A percentile compares a stretch with the other conserved stretches of the same genome.
These are phyloP conservation scores for Gadus chalcogrammus DNA, from an alignment of 2,113 vertebrate genomes.

Conservation along the genomic window DNA sequence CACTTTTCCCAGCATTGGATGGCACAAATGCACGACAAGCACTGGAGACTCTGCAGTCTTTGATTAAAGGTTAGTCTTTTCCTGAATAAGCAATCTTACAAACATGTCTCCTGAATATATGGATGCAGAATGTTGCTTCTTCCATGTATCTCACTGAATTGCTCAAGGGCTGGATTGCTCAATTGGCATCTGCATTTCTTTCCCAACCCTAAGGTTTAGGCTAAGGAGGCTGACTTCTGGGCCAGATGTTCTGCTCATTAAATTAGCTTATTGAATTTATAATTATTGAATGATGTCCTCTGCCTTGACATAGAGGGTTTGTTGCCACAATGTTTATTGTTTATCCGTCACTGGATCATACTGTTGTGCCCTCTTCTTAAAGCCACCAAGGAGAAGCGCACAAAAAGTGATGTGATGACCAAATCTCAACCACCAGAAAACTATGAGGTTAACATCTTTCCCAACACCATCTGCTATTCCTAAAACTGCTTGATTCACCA, in stretches of 20 bases:
- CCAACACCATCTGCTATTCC: neutral
- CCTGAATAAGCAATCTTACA: neutral
- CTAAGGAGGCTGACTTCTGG: slow-evolving; percentile 7
- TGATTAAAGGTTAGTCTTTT: slow-evolving; percentile 61
- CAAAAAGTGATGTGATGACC: slow-evolving; percentile 33
- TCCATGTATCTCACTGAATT: slow-evolving; percentile 9
- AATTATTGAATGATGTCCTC: neutral
- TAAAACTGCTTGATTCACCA: neutral
- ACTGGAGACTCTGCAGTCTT: slow-evolving; percentile 75
- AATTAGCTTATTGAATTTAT: slow-evolving; percentile 2
- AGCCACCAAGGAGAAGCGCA: slow-evolving; percentile 59
- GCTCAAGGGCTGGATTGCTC: neutral
- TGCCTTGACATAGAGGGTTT: neutral
- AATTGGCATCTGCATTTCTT: neutral
- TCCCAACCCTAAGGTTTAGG: neutral
- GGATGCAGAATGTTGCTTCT: neutral
- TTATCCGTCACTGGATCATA: neutral
- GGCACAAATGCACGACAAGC: slow-evolving; percentile 72
- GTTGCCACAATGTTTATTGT: slow-evolving; percentile 1
- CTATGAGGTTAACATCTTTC: slow-evolving; percentile 72
- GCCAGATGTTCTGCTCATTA: neutral
- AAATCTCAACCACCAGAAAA: slow-evolving; percentile 65
- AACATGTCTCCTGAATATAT: neutral
- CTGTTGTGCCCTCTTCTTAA: slow-evolving; percentile 1
- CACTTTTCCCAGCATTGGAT: slow-evolving; percentile 23